These are phyloP conservation scores for Drosophila recens DNA, from an alignment of 2,888 invertebrate genomes.

Conservation along the genomic window DNA sequence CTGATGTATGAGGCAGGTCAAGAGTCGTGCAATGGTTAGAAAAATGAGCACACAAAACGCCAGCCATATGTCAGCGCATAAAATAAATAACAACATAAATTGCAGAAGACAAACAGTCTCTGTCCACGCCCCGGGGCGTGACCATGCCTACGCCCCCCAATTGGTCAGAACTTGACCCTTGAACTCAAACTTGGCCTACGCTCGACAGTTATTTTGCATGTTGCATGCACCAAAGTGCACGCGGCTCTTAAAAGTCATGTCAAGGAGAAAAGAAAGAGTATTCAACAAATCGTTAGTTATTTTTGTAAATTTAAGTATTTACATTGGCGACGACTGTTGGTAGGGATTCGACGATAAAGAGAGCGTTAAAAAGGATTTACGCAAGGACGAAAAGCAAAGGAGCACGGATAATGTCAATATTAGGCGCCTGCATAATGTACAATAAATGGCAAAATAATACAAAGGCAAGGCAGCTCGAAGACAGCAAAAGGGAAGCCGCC, in stretches of 20 bases:
- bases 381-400: slow-evolving; percentile 20
- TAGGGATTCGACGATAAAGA: slow-evolving; percentile 42
- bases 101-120: slow-evolving; percentile 45
- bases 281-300: background rate
- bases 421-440: slow-evolving; percentile 82
- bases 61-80: slow-evolving; percentile 72
- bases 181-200: slow-evolving; percentile 24
- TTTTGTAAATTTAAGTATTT: background rate
- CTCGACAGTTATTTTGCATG: slow-evolving; percentile 2
- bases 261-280: background rate
- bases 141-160: background rate
- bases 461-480: slow-evolving; percentile 56
- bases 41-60: slow-evolving; percentile 71
- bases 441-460: slow-evolving; percentile 81
- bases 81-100: slow-evolving; percentile 77
- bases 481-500: slow-evolving; percentile 16
- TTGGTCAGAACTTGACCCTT: slow-evolving; percentile 31
- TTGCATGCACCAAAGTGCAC: background rate
- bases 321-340: slow-evolving; percentile 23
- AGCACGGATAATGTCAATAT: slow-evolving; percentile 82
- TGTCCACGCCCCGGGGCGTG: slow-evolving; percentile 21
- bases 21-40: slow-evolving; percentile 56
- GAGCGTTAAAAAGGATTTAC: slow-evolving; percentile 59
- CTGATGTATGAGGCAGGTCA: slow-evolving; percentile 73
- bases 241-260: background rate